Conservation (phyloP, 2,888 invertebrate genomes). For the Frankliniella intonsa region DNA sequence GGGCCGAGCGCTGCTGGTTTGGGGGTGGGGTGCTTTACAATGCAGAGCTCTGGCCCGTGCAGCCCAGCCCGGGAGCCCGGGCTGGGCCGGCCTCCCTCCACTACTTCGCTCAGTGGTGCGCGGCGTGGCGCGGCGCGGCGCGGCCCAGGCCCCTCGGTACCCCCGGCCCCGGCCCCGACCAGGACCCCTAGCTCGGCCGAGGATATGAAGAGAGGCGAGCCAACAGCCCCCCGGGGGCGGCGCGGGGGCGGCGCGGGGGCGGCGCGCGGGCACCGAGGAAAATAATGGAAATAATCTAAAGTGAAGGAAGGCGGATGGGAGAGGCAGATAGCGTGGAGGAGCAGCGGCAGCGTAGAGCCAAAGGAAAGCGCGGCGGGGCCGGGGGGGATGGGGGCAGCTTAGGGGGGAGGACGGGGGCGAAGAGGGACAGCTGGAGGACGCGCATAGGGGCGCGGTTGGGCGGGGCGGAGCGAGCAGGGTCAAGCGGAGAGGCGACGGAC, state of each 20-base stretch:
- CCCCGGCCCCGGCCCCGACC: neutral
- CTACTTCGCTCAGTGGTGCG: neutral
- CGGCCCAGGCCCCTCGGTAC: neutral
- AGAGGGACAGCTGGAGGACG: neutral
- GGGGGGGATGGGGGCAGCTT: neutral
- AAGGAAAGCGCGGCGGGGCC: neutral
- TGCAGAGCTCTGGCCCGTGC: neutral
- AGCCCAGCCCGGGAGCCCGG: neutral
- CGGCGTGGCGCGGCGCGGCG: neutral
- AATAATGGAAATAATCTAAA: constrained; percentile 22
- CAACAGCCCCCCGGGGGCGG: neutral
- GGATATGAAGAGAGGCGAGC: neutral
- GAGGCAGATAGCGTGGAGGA: neutral
- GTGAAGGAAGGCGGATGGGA: neutral
- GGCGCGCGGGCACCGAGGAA: neutral
- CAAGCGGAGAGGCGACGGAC: too few species aligned
- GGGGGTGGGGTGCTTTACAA: too few species aligned
- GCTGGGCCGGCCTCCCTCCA: too few species aligned
- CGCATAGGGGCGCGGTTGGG: neutral
- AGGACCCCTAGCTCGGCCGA: neutral
- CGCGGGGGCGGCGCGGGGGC: neutral
- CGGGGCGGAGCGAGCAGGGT: neutral
- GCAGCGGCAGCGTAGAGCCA: neutral
- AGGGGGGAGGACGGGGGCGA: neutral
- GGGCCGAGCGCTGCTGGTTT: neutral